Conservation (phyloP, 2,113 vertebrate species). For the Brachyistius frenatus region DNA sequence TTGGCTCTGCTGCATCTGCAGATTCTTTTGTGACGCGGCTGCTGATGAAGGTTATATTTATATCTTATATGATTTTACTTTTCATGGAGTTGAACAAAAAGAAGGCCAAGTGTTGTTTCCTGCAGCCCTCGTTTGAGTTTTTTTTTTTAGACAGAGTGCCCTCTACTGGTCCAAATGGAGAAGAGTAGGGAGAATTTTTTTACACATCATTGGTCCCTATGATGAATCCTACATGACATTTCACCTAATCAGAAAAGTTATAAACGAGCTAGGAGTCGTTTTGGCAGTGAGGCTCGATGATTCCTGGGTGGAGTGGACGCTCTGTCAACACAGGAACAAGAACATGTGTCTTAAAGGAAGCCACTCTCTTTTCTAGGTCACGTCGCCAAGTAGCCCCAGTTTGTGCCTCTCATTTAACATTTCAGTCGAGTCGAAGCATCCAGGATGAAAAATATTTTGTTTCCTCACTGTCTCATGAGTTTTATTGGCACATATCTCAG, state of each 20-base stretch:
- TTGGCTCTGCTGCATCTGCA: constrained; percentile 2
- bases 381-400: no score
- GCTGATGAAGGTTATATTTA: constrained; percentile 6
- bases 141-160: constrained; percentile 48
- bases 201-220: neutral
- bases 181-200: constrained; percentile 1
- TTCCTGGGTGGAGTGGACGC: neutral
- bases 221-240: neutral
- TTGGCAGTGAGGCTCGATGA: neutral
- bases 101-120: neutral
- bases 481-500: no score
- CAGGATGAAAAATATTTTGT: no score
- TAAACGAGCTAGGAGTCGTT: neutral
- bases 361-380: no score
- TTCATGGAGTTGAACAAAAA: constrained; percentile 2
- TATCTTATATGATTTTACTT: constrained; percentile 2
- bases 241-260: neutral
- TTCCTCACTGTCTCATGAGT: no score
- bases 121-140: neutral
- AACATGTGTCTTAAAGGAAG: neutral
- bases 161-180: constrained; percentile 50
- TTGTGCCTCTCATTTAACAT: no score
- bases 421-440: no score
- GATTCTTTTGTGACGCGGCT: neutral
- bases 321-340: neutral